Evolutionary conservation across 2,888 invertebrate species (phyloP), one percentile per base, ranked within the genome.

Genomic region (Branchipolynoe longqiensis): DNA sequence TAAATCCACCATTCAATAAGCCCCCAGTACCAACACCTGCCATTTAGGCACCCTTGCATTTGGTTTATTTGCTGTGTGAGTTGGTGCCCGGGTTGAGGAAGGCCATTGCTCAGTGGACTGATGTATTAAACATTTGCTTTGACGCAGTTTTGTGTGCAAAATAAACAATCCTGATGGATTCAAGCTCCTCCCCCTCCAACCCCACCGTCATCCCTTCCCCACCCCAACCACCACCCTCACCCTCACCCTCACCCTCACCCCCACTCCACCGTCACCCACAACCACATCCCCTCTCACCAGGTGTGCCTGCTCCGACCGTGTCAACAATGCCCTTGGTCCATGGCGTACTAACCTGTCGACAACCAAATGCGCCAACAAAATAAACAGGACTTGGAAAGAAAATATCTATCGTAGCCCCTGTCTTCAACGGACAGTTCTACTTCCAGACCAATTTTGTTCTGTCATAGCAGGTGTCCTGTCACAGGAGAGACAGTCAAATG

Each of bases 81-180:
- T 38, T 69, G 12, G 69, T 33, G 4, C 3, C 69, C 38, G n/a
- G 38, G 69, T 36, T 69, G 69, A 69, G 69, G 38, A 69, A 69
- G 69, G 69, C 69, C 69, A 69, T 69, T 38, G 69, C 69, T 69
- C 69, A 69, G 38, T 1, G 18, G 36, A 38, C 38, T 25, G 69
- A 69, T 69, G 69, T 69, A 69, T 69, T 69, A 69, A 69, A 69
- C 69, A 69, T 69, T 69, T 69, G 69, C 69, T 69, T 69, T 69
- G 69, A 69, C 69, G 38, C 69, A 33, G 38, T 69, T 69, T 69
- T 69, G 69, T 69, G 69, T 69, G 38, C 69, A 69, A 69, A 69
- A 33, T 69, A 69, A 69, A 69, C 69, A 69, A 36, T 3, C 36
- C 36, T 69, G 69, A 69, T 69, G 69, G 69, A 69, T 69, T 69